phyloP scores from a whole-genome alignment of 2,113 vertebrate genomes.

The Seriola aureovittata region DNA sequence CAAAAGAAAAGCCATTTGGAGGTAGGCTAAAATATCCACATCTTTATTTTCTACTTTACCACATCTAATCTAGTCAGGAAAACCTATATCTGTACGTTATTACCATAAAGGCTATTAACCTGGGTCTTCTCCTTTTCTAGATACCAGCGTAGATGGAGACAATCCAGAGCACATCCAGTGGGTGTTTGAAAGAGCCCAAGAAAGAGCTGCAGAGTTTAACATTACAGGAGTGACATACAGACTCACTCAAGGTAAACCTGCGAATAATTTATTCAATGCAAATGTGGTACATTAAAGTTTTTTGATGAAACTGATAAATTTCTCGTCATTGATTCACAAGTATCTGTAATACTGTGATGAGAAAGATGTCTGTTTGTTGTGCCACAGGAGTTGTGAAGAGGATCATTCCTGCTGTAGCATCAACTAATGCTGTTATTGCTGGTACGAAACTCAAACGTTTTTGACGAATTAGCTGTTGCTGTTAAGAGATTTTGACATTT shows the following conservation, averaged over 20 bases:
- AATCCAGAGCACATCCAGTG: constrained; percentile 97
- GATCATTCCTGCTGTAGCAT: constrained; percentile 98
- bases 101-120: not conserved
- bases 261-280: not conserved
- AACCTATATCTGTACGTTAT: not conserved
- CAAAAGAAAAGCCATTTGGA: constrained; percentile 97
- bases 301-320: not conserved
- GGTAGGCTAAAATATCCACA: constrained; percentile 79
- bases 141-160: constrained; percentile 93
- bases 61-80: not conserved
- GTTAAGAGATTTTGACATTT: not conserved
- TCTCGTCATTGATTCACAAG: not conserved
- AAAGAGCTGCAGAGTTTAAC: constrained; percentile 93
- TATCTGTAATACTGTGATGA: not conserved
- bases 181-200: constrained; percentile 93
- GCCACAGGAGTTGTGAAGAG: constrained; percentile 93
- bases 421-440: constrained; percentile 97
- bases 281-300: not conserved
- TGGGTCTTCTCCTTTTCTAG: constrained; percentile 68
- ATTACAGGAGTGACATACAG: constrained; percentile 97
- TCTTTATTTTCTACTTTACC: not conserved
- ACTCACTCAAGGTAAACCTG: constrained; percentile 93
- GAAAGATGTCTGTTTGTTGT: constrained; percentile 3
- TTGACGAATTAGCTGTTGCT: not conserved
- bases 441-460: constrained; percentile 80